These are phyloP conservation scores for Ceratothoa steindachneri DNA, from an alignment of 2,888 invertebrate species.

Conservation along the genomic window DNA sequence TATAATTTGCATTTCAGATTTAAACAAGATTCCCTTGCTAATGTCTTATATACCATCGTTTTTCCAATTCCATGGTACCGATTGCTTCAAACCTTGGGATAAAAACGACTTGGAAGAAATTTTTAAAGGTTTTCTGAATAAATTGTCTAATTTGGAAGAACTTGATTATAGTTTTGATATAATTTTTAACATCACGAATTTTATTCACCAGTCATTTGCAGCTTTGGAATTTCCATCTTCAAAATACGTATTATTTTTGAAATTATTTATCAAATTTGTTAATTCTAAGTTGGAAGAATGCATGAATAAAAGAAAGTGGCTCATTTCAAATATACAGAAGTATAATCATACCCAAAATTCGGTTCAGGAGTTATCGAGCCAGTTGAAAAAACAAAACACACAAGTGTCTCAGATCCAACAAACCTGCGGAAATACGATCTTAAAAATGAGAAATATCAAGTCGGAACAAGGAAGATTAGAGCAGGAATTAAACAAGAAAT, in stretches of 20 bases:
- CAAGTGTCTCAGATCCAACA: constrained; percentile 44
- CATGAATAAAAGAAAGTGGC: constrained; percentile 22
- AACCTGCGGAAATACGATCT: constrained; percentile 35
- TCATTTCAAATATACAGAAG: constrained; percentile 31
- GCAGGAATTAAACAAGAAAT: constrained; percentile 42
- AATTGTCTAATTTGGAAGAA: neutral
- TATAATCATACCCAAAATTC: constrained; percentile 35
- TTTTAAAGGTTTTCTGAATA: neutral
- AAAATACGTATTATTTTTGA: constrained; percentile 28
- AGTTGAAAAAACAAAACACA: constrained; percentile 37
- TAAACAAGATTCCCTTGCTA: constrained; percentile 21
- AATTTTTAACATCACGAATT: constrained; percentile 20
- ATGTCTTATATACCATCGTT: constrained; percentile 27
- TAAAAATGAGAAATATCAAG: constrained; percentile 43
- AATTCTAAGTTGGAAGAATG: constrained; percentile 13
- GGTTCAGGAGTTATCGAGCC: constrained; percentile 35
- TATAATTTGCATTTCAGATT: constrained; percentile 19
- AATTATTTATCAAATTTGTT: constrained; percentile 8
- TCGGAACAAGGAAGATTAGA: constrained; percentile 42
- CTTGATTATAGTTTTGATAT: neutral
- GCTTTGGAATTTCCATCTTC: constrained; percentile 19
- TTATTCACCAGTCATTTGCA: constrained; percentile 19
- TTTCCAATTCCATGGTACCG: constrained; percentile 22
- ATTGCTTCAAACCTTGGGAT: constrained; percentile 11
- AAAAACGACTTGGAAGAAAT: neutral